Evolutionary conservation across 1,140 invertebrate species (phyloP), one percentile per base, ranked within the genome.

Genomic region (Danaus melanippus): DNA sequence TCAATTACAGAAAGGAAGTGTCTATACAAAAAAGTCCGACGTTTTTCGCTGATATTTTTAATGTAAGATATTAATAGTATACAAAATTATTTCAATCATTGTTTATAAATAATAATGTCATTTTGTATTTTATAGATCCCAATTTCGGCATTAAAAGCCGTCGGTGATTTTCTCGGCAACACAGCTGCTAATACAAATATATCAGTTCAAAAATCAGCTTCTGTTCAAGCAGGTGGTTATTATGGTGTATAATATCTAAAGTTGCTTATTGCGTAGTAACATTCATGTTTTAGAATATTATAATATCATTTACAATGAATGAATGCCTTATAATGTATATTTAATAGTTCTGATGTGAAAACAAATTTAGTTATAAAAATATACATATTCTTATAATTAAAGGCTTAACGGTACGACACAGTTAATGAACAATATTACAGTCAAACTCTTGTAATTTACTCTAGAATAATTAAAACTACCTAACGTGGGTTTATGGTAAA

Each of bases 21-120:
- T 66, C 69, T 2, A 56, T 76, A 11, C 67, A 76, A 52, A 73
- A 63, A 42, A 84, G 75, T 48, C 79, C 81, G 6, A 63, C 60
- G 8, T 84, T 86, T 53, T 86, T 86, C 53, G 66, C 68, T 12
- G 79, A 84, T 50, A 81, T 86, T 46, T 79, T 86, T 47, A 84
- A 84, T 56, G 81, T 86, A 59, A 76, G 79, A 76, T 46, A 48
- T 51, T 42, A 2, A 46, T 32, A 1, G 15, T 46, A 21, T 21
- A 43, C 8, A 15, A 53, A 48, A 50, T 15, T 5, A 12, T 9
- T 53, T 41, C 32, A 42, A 10, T 32, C 17, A 2, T 39, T 21
- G 39, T n/a, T 11, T 32, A 12, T 40, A 10, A 49, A 10, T 49
- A 8, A 32, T 17, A 21, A 54, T 42, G 17, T 47, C 42, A 46